Conservation (phyloP, 1,140 invertebrate species). For the Temnothorax longispinosus region DNA sequence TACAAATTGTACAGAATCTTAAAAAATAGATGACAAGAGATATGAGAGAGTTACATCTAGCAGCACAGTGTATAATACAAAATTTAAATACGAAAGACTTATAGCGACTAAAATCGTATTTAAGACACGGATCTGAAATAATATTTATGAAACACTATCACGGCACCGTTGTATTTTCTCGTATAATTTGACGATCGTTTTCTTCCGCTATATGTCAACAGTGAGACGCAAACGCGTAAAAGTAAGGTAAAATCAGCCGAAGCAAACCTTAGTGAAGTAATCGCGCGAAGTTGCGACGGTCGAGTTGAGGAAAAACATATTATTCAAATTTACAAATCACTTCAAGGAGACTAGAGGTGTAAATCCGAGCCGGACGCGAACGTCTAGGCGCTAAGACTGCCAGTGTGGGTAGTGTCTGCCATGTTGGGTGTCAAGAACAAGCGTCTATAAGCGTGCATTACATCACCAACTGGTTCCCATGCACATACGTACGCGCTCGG, state of each 20-base stretch:
- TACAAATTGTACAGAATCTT: background rate
- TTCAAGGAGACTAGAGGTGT: background rate
- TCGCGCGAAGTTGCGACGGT: constrained; percentile 62
- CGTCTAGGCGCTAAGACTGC: constrained; percentile 6
- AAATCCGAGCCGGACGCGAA: background rate
- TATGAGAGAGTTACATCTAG: background rate
- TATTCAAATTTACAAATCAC: constrained; percentile 67
- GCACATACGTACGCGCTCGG: constrained; percentile 43
- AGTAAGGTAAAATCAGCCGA: background rate
- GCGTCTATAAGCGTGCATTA: constrained; percentile 82
- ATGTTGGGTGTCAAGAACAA: constrained; percentile 78
- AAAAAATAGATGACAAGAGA: background rate
- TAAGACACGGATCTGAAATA: background rate
- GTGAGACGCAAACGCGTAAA: background rate
- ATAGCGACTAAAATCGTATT: background rate
- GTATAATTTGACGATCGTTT: background rate
- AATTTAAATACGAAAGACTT: background rate
- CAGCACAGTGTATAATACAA: background rate
- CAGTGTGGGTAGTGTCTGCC: constrained; percentile 76
- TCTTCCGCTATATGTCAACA: background rate
- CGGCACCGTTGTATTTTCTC: background rate
- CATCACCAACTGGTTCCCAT: constrained; percentile 84
- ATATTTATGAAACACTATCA: background rate
- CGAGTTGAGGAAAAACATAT: constrained; percentile 80
- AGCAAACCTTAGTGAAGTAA: constrained; percentile 71